Percentiles rank a stretch among this genome's conserved stretches.
Conservation (phyloP, 2,113 vertebrate genomes). For the Uria lomvia region DNA sequence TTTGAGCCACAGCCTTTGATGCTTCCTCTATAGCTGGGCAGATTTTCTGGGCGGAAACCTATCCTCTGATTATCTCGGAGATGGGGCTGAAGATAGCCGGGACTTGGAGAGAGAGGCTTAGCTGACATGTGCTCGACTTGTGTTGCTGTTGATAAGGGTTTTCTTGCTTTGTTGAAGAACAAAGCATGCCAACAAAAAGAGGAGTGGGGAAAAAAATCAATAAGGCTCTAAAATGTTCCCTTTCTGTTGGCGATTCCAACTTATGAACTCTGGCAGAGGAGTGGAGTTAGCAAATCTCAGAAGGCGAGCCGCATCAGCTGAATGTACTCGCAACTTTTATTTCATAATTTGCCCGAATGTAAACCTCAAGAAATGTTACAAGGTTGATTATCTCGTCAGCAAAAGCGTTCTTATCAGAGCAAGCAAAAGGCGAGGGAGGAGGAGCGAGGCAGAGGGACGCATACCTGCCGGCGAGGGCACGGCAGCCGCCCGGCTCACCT, state of each 20-base stretch:
- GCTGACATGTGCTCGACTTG: not conserved
- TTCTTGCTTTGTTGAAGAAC: not conserved
- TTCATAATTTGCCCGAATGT: not conserved
- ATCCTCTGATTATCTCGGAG: not conserved
- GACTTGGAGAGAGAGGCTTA: not conserved
- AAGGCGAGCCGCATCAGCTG: not conserved
- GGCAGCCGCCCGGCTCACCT: not conserved
- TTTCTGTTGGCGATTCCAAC: fast-evolving
- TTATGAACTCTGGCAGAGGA: not conserved
- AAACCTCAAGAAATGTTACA: not conserved
- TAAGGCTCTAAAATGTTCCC: not conserved
- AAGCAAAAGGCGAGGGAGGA: not conserved
- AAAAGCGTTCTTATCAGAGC: not conserved
- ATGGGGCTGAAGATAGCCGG: not conserved
- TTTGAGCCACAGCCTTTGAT: not conserved
- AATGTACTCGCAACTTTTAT: not conserved
- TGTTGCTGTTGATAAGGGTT: not conserved
- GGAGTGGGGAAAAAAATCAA: not conserved
- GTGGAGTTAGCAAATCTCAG: not conserved
- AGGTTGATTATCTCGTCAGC: not conserved
- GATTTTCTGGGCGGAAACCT: not conserved
- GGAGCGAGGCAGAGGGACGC: not conserved
- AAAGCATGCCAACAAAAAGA: not conserved
- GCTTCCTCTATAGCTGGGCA: not conserved
- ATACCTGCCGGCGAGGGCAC: fast-evolving